A percentile compares a stretch with the other conserved stretches of the same genome.
phyloP scores from a whole-genome alignment of 2,113 vertebrate genomes.

The Seriola rivoliana region DNA sequence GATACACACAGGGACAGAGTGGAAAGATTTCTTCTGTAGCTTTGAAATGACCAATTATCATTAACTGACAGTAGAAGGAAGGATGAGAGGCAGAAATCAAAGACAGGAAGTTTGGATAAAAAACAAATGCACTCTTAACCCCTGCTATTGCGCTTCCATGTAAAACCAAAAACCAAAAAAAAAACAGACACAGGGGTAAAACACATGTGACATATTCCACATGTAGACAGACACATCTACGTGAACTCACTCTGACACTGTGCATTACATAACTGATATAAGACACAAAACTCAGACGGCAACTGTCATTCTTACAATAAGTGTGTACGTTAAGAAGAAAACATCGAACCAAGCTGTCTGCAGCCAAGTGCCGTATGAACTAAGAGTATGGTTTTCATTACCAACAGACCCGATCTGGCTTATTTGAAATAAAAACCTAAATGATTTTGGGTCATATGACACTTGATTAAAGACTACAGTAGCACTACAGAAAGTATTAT shows the following conservation, averaged over 20 bases:
- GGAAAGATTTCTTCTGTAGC: neutral
- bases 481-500: conserved; percentile 44
- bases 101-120: neutral
- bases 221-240: conserved; percentile 3
- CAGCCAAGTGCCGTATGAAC: conserved; percentile 17
- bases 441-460: conserved; percentile 7
- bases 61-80: conserved; percentile 10
- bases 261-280: conserved; percentile 6
- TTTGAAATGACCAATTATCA: conserved; percentile 14
- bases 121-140: conserved; percentile 4
- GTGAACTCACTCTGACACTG: neutral
- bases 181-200: neutral
- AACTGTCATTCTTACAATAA: neutral
- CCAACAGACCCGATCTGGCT: neutral
- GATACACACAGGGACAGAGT: neutral
- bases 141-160: conserved; percentile 50
- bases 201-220: neutral
- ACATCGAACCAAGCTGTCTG: conserved; percentile 9
- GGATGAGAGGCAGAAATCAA: neutral
- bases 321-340: neutral
- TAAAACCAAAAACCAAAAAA: neutral
- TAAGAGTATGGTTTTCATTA: neutral
- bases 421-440: neutral
- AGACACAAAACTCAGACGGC: neutral
- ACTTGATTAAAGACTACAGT: conserved; percentile 16